phyloP scores from a whole-genome alignment of 2,797 vertebrate species.

The Acestrorhynchus altus region DNA sequence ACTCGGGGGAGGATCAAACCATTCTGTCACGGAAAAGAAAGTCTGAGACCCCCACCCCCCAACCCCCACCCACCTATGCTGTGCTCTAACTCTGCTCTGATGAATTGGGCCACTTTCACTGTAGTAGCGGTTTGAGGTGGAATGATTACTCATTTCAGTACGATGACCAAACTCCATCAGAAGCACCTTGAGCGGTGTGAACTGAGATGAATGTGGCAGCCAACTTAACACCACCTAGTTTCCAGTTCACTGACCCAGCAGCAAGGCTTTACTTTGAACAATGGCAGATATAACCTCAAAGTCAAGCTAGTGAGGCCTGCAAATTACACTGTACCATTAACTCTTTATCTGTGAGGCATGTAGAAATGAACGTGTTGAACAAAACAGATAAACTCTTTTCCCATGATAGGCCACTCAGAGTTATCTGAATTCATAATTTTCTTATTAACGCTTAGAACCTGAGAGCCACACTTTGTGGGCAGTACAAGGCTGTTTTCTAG shows the following conservation, averaged over 20 bases:
- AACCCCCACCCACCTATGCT: conserved; percentile 40
- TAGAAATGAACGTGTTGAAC: too few relatives aligned
- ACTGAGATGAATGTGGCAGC: conserved; percentile 50
- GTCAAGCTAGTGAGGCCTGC: neutral
- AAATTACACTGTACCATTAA: neutral
- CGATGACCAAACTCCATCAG: conserved; percentile 53
- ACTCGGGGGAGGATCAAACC: conserved; percentile 56
- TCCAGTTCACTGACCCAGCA: conserved; percentile 44
- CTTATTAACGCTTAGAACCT: too few relatives aligned
- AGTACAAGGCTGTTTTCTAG: too few relatives aligned
- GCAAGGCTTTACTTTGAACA: conserved; percentile 14
- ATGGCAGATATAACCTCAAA: conserved; percentile 7
- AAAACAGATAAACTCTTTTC: neutral
- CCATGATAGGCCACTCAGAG: neutral
- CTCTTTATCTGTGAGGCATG: too few relatives aligned
- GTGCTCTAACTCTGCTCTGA: conserved; percentile 40
- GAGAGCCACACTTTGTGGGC: too few relatives aligned
- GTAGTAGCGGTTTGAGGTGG: conserved; percentile 46
- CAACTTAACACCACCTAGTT: conserved; percentile 26
- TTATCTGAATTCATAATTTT: too few relatives aligned
- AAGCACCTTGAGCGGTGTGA: conserved; percentile 2
- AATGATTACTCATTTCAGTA: conserved; percentile 64
- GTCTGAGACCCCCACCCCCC: conserved; percentile 36
- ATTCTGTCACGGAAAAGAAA: conserved; percentile 61
- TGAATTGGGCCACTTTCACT: conserved; percentile 54